A percentile compares a stretch with the other conserved stretches of the same genome.
phyloP scores from a whole-genome alignment of 2,888 invertebrate species.

The Agriotes lineatus region DNA sequence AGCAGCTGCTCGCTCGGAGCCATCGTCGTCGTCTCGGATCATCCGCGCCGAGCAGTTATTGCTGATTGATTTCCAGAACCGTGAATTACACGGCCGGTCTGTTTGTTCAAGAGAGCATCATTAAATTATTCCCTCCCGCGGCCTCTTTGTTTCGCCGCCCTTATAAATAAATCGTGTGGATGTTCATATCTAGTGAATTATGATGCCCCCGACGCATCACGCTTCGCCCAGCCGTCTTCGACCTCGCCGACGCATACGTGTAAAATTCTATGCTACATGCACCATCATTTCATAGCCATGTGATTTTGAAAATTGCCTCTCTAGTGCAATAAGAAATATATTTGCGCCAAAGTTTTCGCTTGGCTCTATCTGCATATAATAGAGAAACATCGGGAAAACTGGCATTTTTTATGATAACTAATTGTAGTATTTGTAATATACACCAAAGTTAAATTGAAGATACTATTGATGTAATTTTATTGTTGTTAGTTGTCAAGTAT shows the following conservation, averaged over 20 bases:
- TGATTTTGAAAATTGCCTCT: too few relatives aligned
- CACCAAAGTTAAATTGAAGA: too few relatives aligned
- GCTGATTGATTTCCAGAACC: conserved; percentile 64
- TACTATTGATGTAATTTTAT: too few relatives aligned
- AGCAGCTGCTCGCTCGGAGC: conserved; percentile 52
- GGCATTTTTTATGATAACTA: too few relatives aligned
- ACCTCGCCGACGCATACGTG: conserved; percentile 6
- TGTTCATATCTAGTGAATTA: conserved; percentile 58
- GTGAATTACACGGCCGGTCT: conserved; percentile 64
- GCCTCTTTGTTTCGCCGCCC: conserved; percentile 58
- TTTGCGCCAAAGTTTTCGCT: too few relatives aligned
- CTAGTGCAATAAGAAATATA: too few relatives aligned
- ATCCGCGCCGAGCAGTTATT: conserved; percentile 57
- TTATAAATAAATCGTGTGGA: conserved; percentile 56
- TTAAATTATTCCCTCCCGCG: conserved; percentile 65
- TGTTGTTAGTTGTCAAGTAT: too few relatives aligned
- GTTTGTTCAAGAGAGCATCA: conserved; percentile 62
- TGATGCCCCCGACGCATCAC: conserved; percentile 52
- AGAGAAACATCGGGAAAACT: too few relatives aligned
- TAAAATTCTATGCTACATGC: not conserved
- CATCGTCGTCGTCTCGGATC: conserved; percentile 33
- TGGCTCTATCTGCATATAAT: too few relatives aligned
- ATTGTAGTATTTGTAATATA: too few relatives aligned
- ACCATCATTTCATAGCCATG: too few relatives aligned
- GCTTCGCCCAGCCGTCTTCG: conserved; percentile 32